Conservation (phyloP, 1,140 invertebrate genomes). For the Homarus americanus region DNA sequence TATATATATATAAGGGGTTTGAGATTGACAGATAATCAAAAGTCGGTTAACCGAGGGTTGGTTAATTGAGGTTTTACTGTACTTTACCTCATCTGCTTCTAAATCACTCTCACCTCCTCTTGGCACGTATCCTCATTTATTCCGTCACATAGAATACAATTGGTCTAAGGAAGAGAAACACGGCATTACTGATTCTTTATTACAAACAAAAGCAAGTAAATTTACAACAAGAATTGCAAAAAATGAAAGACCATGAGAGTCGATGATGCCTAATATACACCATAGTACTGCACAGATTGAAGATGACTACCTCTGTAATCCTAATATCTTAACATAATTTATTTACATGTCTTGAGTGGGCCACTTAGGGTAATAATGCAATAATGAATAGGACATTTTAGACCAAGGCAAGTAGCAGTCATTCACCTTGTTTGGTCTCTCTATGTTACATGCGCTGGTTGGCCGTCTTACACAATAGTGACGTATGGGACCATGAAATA, state of each 20-base stretch:
- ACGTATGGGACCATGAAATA: slow-evolving; percentile 42
- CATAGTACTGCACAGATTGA: slow-evolving; percentile 64
- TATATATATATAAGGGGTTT: no score
- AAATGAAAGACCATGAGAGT: slow-evolving; percentile 65
- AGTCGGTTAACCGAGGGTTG: no score
- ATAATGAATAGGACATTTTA: slow-evolving; percentile 45
- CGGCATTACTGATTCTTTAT: slow-evolving; percentile 48
- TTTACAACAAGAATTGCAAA: slow-evolving; percentile 65
- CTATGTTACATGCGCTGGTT: slow-evolving; percentile 23
- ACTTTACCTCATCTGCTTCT: no score
- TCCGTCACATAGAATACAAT: no score
- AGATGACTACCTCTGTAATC: slow-evolving; percentile 56
- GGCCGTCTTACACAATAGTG: slow-evolving; percentile 22
- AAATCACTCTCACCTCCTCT: no score
- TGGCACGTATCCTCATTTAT: no score
- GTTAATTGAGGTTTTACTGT: no score
- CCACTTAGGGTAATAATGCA: slow-evolving; percentile 62
- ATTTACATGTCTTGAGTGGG: slow-evolving; percentile 68
- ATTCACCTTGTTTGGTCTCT: slow-evolving; percentile 2
- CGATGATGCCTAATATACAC: slow-evolving; percentile 55
- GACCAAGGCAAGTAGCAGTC: slow-evolving; percentile 43
- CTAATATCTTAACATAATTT: slow-evolving; percentile 48
- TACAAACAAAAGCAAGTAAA: slow-evolving; percentile 67
- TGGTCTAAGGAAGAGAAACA: neutral
- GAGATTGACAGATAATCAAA: neutral